A percentile compares a stretch with the other conserved stretches of the same genome.
These are phyloP conservation scores for Panagrolaimus sp. DNA, from an alignment of 1,140 invertebrate species.

Conservation along the genomic window DNA sequence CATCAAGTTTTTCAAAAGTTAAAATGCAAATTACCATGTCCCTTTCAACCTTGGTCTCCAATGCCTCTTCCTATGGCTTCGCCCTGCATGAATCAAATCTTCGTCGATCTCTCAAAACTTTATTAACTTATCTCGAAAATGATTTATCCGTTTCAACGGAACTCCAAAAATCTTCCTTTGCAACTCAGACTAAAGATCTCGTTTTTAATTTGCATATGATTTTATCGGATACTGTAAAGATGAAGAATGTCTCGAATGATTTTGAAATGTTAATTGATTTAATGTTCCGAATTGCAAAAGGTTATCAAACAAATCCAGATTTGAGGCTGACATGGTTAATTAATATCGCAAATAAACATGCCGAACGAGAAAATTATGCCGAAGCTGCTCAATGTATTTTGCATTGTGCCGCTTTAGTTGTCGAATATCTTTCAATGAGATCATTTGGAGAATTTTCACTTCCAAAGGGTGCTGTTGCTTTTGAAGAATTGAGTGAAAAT, in stretches of 20 bases:
- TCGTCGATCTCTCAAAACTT: constrained; percentile 86
- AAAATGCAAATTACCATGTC: constrained; percentile 99
- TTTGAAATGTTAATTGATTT: constrained; percentile 94
- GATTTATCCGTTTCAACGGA: constrained; percentile 64
- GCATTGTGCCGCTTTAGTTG: constrained; percentile 84
- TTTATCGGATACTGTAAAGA: constrained; percentile 93
- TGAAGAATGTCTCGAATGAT: constrained; percentile 96
- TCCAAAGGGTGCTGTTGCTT: constrained; percentile 29
- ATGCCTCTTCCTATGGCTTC: constrained; percentile 32
- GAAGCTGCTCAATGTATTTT: constrained; percentile 92
- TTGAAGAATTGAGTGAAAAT: constrained; percentile 69
- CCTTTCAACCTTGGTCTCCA: constrained; percentile 73
- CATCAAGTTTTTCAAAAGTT: constrained; percentile 88
- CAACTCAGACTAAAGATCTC: constrained; percentile 75
- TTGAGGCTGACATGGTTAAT: constrained; percentile 85
- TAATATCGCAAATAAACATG: constrained; percentile 91
- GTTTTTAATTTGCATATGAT: constrained; percentile 98
- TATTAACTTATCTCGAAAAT: constrained; percentile 84
- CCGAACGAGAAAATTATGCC: constrained; percentile 78
- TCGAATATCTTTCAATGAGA: constrained; percentile 82
- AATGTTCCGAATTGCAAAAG: constrained; percentile 95
- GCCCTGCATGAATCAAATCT: constrained; percentile 81
- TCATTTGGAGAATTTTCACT: constrained; percentile 18
- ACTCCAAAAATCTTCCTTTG: not conserved
- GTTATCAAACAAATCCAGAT: constrained; percentile 94